A percentile compares a stretch with the other conserved stretches of the same genome.
Evolutionary conservation across 2,888 invertebrate species (phyloP).

Genomic region (Brassicogethes aeneus): DNA sequence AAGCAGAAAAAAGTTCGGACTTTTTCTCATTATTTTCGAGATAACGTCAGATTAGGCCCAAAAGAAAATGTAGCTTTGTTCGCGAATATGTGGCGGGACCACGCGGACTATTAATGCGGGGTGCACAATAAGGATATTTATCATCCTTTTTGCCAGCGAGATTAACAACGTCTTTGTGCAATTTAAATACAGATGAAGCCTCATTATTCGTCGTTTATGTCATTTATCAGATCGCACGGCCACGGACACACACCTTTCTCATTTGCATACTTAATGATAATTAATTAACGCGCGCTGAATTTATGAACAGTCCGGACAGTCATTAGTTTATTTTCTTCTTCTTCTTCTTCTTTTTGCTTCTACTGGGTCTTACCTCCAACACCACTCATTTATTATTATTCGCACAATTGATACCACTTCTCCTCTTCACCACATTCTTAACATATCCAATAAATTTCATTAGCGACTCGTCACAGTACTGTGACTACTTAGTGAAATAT

Average conservation of each 20-base stretch:
- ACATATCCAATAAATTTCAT: no score
- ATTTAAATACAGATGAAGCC: constrained; percentile 12
- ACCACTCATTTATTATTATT: no score
- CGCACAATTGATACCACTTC: no score
- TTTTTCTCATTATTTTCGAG: constrained; percentile 2
- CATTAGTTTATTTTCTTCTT: background rate
- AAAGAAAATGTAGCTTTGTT: constrained; percentile 13
- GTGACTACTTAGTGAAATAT: no score
- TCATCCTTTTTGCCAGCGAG: constrained; percentile 15
- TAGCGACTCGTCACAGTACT: no score
- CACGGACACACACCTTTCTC: background rate
- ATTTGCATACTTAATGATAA: background rate
- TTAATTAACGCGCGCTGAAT: background rate
- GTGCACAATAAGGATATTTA: constrained; percentile 14
- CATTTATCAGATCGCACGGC: background rate
- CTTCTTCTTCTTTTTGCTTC: no score
- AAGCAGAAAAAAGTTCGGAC: background rate
- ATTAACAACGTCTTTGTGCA: constrained; percentile 15
- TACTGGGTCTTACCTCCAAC: no score
- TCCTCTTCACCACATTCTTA: no score
- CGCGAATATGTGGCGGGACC: constrained; percentile 10
- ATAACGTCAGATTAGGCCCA: constrained; percentile 11
- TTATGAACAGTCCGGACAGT: background rate
- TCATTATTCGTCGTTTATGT: constrained; percentile 6
- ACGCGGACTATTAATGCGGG: constrained; percentile 11